Conservation (phyloP, 2,113 vertebrate species). For the Mirounga angustirostris region DNA sequence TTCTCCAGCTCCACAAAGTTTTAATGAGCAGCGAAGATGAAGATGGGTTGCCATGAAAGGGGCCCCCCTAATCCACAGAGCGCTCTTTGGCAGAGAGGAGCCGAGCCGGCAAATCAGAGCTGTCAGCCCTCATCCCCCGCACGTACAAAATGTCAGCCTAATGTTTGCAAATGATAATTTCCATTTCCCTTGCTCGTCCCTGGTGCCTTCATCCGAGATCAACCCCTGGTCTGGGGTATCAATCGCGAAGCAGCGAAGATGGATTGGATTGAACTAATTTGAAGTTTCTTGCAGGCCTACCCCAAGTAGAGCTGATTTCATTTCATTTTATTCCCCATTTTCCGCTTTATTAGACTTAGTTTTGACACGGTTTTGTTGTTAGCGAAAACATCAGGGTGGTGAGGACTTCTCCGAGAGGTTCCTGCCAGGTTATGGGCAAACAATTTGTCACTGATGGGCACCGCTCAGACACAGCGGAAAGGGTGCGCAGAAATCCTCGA, state of each 20-base stretch:
- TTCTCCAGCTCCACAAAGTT: slow-evolving; percentile 88
- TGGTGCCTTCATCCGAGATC: slow-evolving; percentile 80
- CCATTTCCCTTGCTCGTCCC: slow-evolving; percentile 82
- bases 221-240: slow-evolving; percentile 83
- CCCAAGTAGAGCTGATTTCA: background rate
- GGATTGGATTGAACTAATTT: slow-evolving; percentile 81
- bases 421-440: slow-evolving; percentile 69
- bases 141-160: slow-evolving; percentile 87
- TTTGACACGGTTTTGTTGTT: slow-evolving; percentile 76
- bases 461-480: slow-evolving; percentile 24
- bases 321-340: background rate
- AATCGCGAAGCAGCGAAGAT: slow-evolving; percentile 73
- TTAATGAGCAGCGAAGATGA: slow-evolving; percentile 90
- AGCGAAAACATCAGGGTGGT: slow-evolving; percentile 33
- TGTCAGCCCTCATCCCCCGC: slow-evolving; percentile 87
- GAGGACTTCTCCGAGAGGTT: slow-evolving; percentile 69
- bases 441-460: slow-evolving; percentile 16
- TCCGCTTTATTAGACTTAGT: background rate
- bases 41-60: slow-evolving; percentile 86
- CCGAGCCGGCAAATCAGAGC: slow-evolving; percentile 84
- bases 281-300: slow-evolving; percentile 81
- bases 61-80: slow-evolving; percentile 51
- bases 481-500: background rate
- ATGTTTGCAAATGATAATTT: slow-evolving; percentile 89
- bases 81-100: slow-evolving; percentile 79